These are phyloP conservation scores for Exephanes ischioxanthus DNA, from an alignment of 2,888 invertebrate species.

Conservation along the genomic window DNA sequence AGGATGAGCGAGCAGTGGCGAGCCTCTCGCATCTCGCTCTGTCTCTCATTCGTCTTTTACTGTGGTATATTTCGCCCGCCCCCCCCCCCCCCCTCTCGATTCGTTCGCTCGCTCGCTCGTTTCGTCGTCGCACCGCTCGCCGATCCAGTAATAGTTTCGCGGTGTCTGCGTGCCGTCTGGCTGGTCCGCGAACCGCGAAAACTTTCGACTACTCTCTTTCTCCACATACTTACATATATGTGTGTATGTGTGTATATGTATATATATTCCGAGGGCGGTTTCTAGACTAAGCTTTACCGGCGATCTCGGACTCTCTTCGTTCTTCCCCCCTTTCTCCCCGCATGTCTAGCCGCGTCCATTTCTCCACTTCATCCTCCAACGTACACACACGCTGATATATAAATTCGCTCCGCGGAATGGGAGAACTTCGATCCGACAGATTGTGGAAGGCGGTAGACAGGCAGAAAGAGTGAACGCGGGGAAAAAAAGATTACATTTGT, in stretches of 20 bases:
- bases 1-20: slow-evolving; percentile 43
- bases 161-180: slow-evolving; percentile 74
- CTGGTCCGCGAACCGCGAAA: slow-evolving; percentile 75
- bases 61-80: slow-evolving; percentile 31
- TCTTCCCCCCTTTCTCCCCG: slow-evolving; percentile 53
- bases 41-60: slow-evolving; percentile 60
- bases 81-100: background rate
- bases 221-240: slow-evolving; percentile 5
- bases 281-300: slow-evolving; percentile 23
- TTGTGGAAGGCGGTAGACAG: slow-evolving; percentile 8
- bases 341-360: slow-evolving; percentile 64
- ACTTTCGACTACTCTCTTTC: slow-evolving; percentile 67
- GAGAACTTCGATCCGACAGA: slow-evolving; percentile 46
- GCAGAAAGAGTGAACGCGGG: background rate
- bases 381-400: slow-evolving; percentile 34
- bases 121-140: slow-evolving; percentile 56
- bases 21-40: slow-evolving; percentile 41
- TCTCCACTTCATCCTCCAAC: slow-evolving; percentile 48
- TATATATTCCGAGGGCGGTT: slow-evolving; percentile 18
- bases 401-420: slow-evolving; percentile 32
- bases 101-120: slow-evolving; percentile 52
- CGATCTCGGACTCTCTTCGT: slow-evolving; percentile 22
- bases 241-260: background rate
- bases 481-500: background rate
- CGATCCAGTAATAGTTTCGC: slow-evolving; percentile 74